Base-by-base conservation (phyloP, 2,888 invertebrate genomes). In the Tricholauxania praeusta region DNA sequence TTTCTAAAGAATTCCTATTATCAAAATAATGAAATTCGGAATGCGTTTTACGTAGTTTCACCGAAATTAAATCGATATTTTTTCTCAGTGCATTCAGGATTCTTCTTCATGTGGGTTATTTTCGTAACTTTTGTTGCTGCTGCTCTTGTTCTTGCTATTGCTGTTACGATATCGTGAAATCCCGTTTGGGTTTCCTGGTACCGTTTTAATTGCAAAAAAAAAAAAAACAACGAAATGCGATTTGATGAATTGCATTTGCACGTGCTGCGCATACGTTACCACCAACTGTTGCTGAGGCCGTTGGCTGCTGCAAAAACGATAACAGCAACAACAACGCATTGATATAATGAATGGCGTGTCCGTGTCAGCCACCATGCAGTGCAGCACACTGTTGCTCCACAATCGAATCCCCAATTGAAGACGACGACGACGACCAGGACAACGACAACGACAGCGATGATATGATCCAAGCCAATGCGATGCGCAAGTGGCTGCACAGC, bases 211-310 rank as follows among this genome's bases (percentile, higher is more conserved):
- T 72, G 67, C 67, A 15, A 52, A 64, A 65, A 65, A 32, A 65
- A 60, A 70, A 19, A 62, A 52, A 70, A 39, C 47, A 59, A 59
- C 39, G 49, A 64, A 19, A 22, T 28, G 28, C 59, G 59, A 19
- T 51, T 22, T 59, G 69, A 39, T 51, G 62, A 69, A 62, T 73
- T 69, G 69, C 64, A 59, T 63, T 73, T 69, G 67, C 72, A 65
- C 72, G 72, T 73, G 72, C 72, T 73, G 72, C 55, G 68, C 68
- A 64, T 64, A 68, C 62, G 65, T 71, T 71, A 68, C 72, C 66
- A 66, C 66, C 66, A 53, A 72, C 72, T 55, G 66, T 49, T 72
- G 60, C 66, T 22, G 59, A 19, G 28, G 28, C 59, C 59, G 59
- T n/a, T 48, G 15, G 62, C 17, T 48, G 62, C 17, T 12, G 57